phyloP scores from a whole-genome alignment of 2,113 vertebrate genomes.

The Phasianus colchicus region DNA sequence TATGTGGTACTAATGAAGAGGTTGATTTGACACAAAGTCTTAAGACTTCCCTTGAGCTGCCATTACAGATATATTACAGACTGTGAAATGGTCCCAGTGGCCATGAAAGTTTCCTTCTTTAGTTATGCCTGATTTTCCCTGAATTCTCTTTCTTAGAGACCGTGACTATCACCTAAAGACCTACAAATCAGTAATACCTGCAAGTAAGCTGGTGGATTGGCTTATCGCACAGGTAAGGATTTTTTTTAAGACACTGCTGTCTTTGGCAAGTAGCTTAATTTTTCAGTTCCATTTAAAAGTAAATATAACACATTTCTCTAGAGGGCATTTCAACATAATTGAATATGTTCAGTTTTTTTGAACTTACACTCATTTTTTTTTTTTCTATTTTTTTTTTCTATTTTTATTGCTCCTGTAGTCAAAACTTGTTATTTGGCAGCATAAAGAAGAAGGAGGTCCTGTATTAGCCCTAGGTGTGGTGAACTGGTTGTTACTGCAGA shows the following conservation, averaged over 20 bases:
- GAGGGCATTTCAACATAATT: background rate
- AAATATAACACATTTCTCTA: background rate
- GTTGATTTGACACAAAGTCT: background rate
- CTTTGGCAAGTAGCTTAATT: background rate
- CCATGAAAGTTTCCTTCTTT: background rate
- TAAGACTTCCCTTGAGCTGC: background rate
- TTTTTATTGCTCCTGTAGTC: background rate
- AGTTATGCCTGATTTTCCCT: background rate
- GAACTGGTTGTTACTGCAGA: background rate
- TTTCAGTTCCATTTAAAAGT: background rate
- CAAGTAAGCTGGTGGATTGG: conserved; percentile 96
- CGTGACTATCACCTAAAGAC: conserved; percentile 97
- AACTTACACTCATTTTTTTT: background rate
- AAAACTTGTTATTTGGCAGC: background rate
- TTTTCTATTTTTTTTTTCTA: background rate
- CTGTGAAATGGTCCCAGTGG: background rate
- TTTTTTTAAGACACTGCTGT: background rate
- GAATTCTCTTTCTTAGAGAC: conserved; percentile 81
- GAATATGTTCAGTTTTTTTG: background rate
- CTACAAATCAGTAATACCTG: conserved; percentile 96
- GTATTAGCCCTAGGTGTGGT: background rate
- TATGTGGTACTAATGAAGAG: background rate
- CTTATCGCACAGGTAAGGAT: conserved; percentile 90
- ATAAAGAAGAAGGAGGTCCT: background rate
- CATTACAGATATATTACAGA: background rate